A percentile compares a stretch with the other conserved stretches of the same genome.
Evolutionary conservation across 1,140 invertebrate species (phyloP).

Genomic region (Eulimnadia texana): DNA sequence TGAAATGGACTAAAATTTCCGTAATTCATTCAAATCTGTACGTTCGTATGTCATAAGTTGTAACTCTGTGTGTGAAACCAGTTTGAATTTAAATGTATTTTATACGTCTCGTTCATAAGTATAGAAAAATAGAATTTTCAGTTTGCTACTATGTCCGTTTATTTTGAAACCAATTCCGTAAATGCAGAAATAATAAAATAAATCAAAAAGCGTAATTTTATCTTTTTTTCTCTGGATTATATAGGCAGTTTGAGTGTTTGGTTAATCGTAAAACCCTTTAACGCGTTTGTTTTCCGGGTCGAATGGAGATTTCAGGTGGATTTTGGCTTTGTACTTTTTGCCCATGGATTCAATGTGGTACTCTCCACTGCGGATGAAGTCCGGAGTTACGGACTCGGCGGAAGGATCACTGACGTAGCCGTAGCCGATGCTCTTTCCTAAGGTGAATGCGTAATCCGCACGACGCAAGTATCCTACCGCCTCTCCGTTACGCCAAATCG

Average conservation of each 20-base stretch:
- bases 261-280: constrained; percentile 27
- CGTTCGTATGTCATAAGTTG: too few species aligned
- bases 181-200: too few species aligned
- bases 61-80: too few species aligned
- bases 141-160: too few species aligned
- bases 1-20: constrained; percentile 6
- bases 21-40: background rate
- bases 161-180: too few species aligned
- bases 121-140: too few species aligned
- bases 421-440: constrained; percentile 52
- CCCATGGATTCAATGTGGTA: constrained; percentile 71
- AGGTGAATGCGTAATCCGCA: constrained; percentile 59
- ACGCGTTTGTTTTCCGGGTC: constrained; percentile 52
- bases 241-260: background rate
- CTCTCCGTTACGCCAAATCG: constrained; percentile 58
- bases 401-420: constrained; percentile 43
- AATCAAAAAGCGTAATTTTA: too few species aligned
- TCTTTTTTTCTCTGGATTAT: background rate
- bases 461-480: constrained; percentile 61
- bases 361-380: constrained; percentile 50
- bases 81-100: too few species aligned
- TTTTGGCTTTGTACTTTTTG: constrained; percentile 45
- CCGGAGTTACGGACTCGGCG: constrained; percentile 39
- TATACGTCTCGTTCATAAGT: too few species aligned
- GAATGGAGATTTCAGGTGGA: constrained; percentile 59